Evolutionary conservation across 2,113 vertebrate genomes (phyloP), one percentile per base, ranked within the genome.

Genomic region (Psephotus haematonotus): DNA sequence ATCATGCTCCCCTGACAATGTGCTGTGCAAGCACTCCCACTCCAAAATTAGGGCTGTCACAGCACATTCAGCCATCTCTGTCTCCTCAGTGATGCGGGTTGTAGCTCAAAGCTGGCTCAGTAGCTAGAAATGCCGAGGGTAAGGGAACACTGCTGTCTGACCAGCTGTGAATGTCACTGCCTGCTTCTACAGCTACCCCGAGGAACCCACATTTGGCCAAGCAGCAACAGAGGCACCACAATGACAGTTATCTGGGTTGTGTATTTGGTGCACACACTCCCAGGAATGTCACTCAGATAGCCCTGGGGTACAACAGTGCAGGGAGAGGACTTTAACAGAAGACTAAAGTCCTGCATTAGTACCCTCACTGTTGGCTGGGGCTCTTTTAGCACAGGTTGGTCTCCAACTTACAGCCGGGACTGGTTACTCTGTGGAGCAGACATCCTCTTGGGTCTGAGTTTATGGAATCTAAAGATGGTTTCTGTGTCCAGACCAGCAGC

Each of bases 11-110:
- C 19, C 39, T 63, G 55, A 35, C 67, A 71, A 7, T 0, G 5
- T 0, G 1, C 79, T 64, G 13, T 18, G 14, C 2, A 3, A 65
- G 41, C 0, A 0, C 53, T 92, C 82, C 41, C 13, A 7, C 52
- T 92, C 72, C 65, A 79, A 65, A 88, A 75, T 84, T 47, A 71
- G 69, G 60, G 64, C 83, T 82, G 72, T 67, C 4, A 0, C 85
- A 46, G 67, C 87, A 43, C 22, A n/a, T 57, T 80, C 2, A 1
- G 29, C 72, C 35, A 49, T 74, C 68, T 69, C 82, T 25, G 16
- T 68, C 64, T 90, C 43, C 71, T 90, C 68, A 49, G 49, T 37
- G 72, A 62, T 9, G 75, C 53, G 46, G 65, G 33, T 5, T 50
- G 79, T 47, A 78, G 82, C 35, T 90, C 33, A 41, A 74, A 92